Conservation (phyloP, 2,113 vertebrate genomes). For the human (Homo sapiens) region GRCh38 chr15:35638501-35639000, state of each 20-base stretch:
- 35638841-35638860: background rate
- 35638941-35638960: too few relatives aligned
- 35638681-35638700: background rate
- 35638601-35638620: background rate
- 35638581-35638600: background rate
- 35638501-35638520: background rate
- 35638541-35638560: background rate
- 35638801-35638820: background rate
- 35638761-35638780: background rate
- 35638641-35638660: background rate
- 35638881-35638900: background rate
- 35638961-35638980: too few relatives aligned
- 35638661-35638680: background rate
- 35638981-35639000: too few relatives aligned
- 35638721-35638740: background rate
- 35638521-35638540: conserved; percentile 18
- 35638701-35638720: background rate
- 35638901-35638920: too few relatives aligned
- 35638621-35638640: conserved; percentile 27
- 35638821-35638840: background rate
- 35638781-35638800: background rate
- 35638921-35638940: too few relatives aligned
- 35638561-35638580: background rate
- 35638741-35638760: background rate
- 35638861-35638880: background rate